A percentile compares a stretch with the other conserved stretches of the same genome.
phyloP scores from a whole-genome alignment of 2,797 vertebrate species.

The Varecia variegata region DNA sequence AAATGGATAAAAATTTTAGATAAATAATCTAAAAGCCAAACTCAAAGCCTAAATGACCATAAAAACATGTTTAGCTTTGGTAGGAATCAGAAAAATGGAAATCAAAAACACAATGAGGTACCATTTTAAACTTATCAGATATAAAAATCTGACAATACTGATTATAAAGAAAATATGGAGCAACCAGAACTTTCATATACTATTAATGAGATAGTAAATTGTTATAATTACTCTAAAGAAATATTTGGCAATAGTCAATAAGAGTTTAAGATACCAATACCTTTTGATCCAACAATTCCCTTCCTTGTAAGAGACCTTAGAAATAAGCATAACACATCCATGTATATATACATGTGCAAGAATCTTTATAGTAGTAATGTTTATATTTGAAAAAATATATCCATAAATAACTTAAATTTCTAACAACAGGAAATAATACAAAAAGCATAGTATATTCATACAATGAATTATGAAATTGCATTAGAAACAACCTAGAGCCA shows the following conservation, averaged over 20 bases:
- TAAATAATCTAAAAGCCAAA: background rate
- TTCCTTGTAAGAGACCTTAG: background rate
- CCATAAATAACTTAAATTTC: background rate
- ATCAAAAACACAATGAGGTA: background rate
- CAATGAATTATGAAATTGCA: background rate
- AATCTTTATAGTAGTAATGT: background rate
- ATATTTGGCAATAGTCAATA: background rate
- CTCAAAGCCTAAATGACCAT: background rate
- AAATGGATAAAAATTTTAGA: background rate
- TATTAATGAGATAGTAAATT: background rate
- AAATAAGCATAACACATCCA: background rate
- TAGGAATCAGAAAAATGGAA: background rate
- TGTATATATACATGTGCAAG: background rate
- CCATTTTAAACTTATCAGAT: background rate
- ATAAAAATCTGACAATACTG: background rate
- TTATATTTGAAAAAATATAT: background rate
- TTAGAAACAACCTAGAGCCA: background rate
- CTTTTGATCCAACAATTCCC: background rate
- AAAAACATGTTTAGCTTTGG: background rate
- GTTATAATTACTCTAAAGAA: background rate
- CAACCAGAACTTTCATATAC: background rate
- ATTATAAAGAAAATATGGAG: background rate
- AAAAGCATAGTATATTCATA: background rate
- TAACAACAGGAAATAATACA: background rate
- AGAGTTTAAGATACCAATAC: background rate